Evolutionary conservation across 2,888 invertebrate genomes (phyloP), one percentile per base, ranked within the genome.

Genomic region (Melinaea menophilus): DNA sequence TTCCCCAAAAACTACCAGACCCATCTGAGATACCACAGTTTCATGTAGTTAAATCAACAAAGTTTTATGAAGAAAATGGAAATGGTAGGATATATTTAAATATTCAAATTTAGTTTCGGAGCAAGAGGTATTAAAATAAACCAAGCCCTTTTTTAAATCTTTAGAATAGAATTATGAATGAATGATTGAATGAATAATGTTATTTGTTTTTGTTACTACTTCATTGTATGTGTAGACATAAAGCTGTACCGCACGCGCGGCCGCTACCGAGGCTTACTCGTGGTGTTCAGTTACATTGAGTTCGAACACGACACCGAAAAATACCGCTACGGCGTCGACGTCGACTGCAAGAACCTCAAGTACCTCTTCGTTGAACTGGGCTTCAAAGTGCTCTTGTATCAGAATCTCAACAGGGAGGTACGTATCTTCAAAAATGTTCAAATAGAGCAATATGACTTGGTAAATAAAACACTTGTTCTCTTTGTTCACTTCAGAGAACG

Each of bases 241-340:
- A 79, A 83, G 74, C 70, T 85, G 71, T 93, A 93, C 81, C 78
- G 77, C 34, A 93, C 93, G 78, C 86, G 91, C 62, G 90, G 92
- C 0, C 82, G 82, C 64, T 80, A 88, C 58, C 92, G 94, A 65
- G 94, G 94, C 33, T 84, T 92, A 47, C 83, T 93, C 33, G 83
- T 94, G 31, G 88, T 94, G 74, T 92, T 94, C 67, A 94, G 93
- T 73, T 94, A 93, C 75, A 88, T 92, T 37, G 79, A 91, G 64
- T 94, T 93, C 79, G 69, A 75, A 13, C 71, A 86, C 71, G 71
- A 79, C 47, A 75, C 85, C 4, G 85, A 85, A 67, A 65, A 73
- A 45, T 76, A 78, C 70, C 90, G 94, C 45, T 76, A 79, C 51
- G 94, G 94, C 41, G 94, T 93, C n/a, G 86, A 92, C 64, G 81